phyloP scores from a whole-genome alignment of 1,140 invertebrate species.

The Zaprionus gabonicus region DNA sequence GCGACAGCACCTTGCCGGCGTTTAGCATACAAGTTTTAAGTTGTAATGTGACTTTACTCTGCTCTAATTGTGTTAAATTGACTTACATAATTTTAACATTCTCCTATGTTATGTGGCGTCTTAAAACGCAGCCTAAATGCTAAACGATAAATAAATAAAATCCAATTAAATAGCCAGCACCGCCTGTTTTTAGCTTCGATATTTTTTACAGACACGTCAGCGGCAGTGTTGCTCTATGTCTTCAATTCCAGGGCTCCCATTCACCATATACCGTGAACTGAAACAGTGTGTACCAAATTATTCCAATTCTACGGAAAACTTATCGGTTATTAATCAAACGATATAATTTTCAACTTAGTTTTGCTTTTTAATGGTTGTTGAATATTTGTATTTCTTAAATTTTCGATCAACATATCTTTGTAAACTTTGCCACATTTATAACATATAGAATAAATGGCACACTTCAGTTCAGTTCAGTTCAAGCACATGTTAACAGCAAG shows the following conservation, averaged over 20 bases:
- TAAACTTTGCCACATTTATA: neutral
- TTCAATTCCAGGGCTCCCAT: slow-evolving; percentile 17
- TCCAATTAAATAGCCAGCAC: slow-evolving; percentile 59
- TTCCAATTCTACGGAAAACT: neutral
- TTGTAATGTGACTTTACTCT: neutral
- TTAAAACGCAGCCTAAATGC: slow-evolving; percentile 62
- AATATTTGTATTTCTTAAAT: neutral
- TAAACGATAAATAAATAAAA: slow-evolving; percentile 69
- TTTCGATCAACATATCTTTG: neutral
- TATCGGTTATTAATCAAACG: slow-evolving; percentile 15
- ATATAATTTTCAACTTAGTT: neutral
- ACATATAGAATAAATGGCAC: neutral
- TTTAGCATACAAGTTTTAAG: slow-evolving; percentile 37
- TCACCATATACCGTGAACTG: neutral
- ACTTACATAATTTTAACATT: slow-evolving; percentile 75
- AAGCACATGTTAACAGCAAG: neutral
- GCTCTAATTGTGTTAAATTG: neutral
- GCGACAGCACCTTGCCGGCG: slow-evolving; percentile 55
- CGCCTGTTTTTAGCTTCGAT: slow-evolving; percentile 62
- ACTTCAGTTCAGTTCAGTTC: neutral
- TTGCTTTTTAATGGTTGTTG: neutral
- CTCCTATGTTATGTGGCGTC: slow-evolving; percentile 58
- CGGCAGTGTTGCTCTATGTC: slow-evolving; percentile 33
- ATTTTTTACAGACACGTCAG: slow-evolving; percentile 70
- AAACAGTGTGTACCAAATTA: slow-evolving; percentile 22